Base-by-base conservation (phyloP, 2,888 invertebrate genomes). In the Cremastinae sp. region DNA sequence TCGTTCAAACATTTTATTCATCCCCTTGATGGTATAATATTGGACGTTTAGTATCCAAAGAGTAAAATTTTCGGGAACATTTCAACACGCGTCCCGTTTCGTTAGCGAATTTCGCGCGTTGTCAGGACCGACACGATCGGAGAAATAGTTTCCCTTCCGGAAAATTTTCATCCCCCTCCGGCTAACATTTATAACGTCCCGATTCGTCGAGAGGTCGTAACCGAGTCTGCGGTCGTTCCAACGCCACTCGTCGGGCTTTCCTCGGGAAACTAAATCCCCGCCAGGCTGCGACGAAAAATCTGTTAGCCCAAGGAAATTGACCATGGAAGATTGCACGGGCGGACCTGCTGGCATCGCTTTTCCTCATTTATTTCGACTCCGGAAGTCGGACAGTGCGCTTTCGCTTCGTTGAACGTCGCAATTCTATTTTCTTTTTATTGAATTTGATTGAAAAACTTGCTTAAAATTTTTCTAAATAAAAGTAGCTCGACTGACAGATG, bases 261-360 rank as follows among this genome's bases (percentile, higher is more conserved):
- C 36, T 8, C 38, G 38, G 16, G 36, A 8, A 49, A 1, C 8
- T 49, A 49, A 18, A 0, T 56, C 56, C 49, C 65, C 22, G 59
- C 41, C 41, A 56, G 53, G 49, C 69, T 64, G 64, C 43, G 53
- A 66, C 5, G 61, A 47, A 73, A 77, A 80, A 78, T 80, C 78
- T 75, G 78, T 78, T 78, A 69, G 70, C 53, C 70, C 64, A 70
- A 73, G 76, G 70, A 78, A 80, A 78, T 78, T 73, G 78, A 78
- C 73, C 75, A 56, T 72, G 70, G 74, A 76, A 74, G 69, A 79
- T 75, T 75, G 79, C 59, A 65, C 54, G 51, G 38, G 38, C 41
- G 45, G 66, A 53, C 28, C 45, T 12, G 18, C 28, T 45, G 45
- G 12, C 1, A 36, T 16, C 5, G 22, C 22, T 38, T 51, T 47